These are phyloP conservation scores for Oncorhynchus masou DNA, from an alignment of 2,113 vertebrate genomes.

Conservation along the genomic window DNA sequence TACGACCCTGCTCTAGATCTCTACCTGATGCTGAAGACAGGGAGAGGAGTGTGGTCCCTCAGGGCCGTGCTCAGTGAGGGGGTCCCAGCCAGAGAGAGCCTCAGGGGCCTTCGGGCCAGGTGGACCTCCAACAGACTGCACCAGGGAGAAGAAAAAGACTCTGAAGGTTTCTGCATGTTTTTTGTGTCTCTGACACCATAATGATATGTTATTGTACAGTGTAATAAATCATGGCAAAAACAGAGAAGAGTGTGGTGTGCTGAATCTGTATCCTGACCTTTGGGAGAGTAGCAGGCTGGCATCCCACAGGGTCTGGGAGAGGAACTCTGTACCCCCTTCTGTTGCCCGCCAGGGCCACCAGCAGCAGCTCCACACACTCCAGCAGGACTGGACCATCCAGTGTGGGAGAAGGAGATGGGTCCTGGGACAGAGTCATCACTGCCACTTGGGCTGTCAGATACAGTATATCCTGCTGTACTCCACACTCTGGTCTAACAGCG, in stretches of 20 bases:
- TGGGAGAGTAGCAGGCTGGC: constrained; percentile 75
- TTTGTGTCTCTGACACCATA: neutral
- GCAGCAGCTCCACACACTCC: constrained; percentile 72
- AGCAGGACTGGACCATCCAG: constrained; percentile 30
- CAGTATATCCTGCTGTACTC: constrained; percentile 71
- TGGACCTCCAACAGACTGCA: constrained; percentile 68
- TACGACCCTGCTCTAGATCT: neutral
- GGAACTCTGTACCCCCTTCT: constrained; percentile 71
- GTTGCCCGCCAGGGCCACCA: constrained; percentile 69
- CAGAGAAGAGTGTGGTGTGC: too few species aligned
- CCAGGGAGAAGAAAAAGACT: constrained; percentile 60
- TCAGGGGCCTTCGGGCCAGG: constrained; percentile 58
- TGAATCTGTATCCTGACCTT: constrained; percentile 24
- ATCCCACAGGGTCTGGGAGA: constrained; percentile 66
- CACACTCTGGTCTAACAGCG: constrained; percentile 57
- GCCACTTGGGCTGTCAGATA: constrained; percentile 72
- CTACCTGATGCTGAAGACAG: neutral
- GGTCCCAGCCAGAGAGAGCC: constrained; percentile 64
- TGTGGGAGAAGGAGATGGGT: neutral
- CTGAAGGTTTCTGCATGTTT: neutral
- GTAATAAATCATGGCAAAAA: neutral
- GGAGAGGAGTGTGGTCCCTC: neutral
- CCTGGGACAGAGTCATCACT: constrained; percentile 42
- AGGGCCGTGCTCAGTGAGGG: constrained; percentile 46
- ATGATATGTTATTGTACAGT: neutral